These are phyloP conservation scores for Nicator chloris DNA, from an alignment of 2,113 vertebrate species.

Conservation along the genomic window DNA sequence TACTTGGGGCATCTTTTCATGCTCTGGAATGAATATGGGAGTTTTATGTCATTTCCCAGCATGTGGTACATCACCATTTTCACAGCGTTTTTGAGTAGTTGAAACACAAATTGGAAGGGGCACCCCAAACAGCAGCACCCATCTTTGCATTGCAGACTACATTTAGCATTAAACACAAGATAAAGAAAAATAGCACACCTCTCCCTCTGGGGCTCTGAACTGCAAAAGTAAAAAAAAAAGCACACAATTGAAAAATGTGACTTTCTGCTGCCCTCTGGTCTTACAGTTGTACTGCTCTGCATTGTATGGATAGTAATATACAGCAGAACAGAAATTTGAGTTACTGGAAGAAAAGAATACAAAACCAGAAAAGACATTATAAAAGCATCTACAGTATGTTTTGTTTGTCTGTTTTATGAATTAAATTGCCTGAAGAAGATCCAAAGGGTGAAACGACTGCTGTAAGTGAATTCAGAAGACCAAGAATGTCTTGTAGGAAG, in stretches of 20 bases:
- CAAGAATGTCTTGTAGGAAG: background rate
- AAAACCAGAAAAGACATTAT: background rate
- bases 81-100: background rate
- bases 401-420: background rate
- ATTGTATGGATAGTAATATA: background rate
- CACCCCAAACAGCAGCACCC: background rate
- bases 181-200: background rate
- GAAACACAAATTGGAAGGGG: background rate
- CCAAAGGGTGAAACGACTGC: background rate
- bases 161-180: background rate
- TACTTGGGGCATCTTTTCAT: background rate
- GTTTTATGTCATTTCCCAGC: background rate
- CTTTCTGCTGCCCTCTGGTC: background rate
- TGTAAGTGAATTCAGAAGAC: background rate
- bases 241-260: background rate
- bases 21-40: background rate
- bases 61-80: background rate
- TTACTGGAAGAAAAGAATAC: background rate
- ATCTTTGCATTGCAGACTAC: background rate
- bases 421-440: background rate
- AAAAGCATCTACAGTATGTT: background rate
- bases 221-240: background rate
- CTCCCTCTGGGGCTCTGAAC: background rate
- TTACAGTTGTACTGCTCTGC: background rate
- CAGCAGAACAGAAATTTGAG: background rate